A percentile compares a stretch with the other conserved stretches of the same genome.
These are phyloP conservation scores for Diprion similis DNA, from an alignment of 1,140 invertebrate genomes.

Conservation along the genomic window DNA sequence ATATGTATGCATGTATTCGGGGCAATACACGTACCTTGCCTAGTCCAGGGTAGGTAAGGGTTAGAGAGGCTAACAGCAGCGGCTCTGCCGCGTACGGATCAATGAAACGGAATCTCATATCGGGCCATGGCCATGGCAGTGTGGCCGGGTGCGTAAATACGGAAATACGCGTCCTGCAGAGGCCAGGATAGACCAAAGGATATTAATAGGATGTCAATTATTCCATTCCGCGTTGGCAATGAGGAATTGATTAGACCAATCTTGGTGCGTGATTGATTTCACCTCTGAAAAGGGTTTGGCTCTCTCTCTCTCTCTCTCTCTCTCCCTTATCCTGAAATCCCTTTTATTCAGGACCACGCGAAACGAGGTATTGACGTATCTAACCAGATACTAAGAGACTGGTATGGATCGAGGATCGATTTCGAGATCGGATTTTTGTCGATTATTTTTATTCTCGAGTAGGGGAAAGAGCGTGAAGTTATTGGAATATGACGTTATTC, in stretches of 20 bases:
- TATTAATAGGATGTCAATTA: background rate
- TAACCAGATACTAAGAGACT: background rate
- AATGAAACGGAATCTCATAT: background rate
- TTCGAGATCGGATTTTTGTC: no score
- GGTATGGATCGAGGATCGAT: no score
- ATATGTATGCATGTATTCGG: no score
- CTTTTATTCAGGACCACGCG: background rate
- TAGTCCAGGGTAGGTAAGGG: no score
- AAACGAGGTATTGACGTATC: background rate
- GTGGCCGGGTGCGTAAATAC: background rate
- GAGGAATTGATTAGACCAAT: background rate
- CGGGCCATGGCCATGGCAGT: background rate
- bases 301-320: background rate
- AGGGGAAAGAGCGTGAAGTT: no score
- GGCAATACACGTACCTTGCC: no score
- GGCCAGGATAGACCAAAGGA: background rate
- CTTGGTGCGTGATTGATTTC: background rate
- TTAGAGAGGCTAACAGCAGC: no score
- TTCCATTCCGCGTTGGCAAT: background rate
- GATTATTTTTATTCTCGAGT: no score
- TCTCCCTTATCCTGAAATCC: background rate
- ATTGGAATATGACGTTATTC: no score
- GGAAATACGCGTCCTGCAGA: background rate
- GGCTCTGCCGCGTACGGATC: background rate
- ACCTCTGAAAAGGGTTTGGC: background rate